Base-by-base conservation (phyloP, 2,113 vertebrate genomes). In the Carassius carassius region DNA sequence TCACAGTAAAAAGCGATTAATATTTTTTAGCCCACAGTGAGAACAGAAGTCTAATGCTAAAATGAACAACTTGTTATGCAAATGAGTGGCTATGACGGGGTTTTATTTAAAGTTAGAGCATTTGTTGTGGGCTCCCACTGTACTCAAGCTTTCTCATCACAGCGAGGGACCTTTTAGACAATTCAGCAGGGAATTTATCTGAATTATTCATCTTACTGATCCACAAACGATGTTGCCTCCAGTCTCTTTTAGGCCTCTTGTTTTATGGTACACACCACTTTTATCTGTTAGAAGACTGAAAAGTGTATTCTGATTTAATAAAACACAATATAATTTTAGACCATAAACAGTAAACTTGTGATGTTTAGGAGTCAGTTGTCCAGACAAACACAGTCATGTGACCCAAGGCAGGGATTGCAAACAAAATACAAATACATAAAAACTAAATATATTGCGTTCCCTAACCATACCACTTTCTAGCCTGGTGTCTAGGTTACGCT, bases 201-300 rank as follows among this genome's bases (percentile, higher is more conserved):
- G 93, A 94, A 94, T 94, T 92, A 94, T 94, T 94, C 92, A 94
- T 92, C 89, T 88, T 77, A 82, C 91, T 93, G 91, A 94, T 93
- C 92, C 91, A 90, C 90, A 91, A 89, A 93, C 79, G 82, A 89
- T 91, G 85, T 82, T 90, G 91, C 91, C 65, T 93, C 92, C 90
- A 92, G 92, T 93, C 90, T 93, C 32, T 91, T 91, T 88, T 90
- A 85, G 90, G 90, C 87, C 89, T 89, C 90, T 90, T 92, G 90
- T 91, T 94, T 87, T 41, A 83, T 83, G 90, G 86, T 82, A 63
- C 63, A 80, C 73, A 54, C 35, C 60, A 77, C 19, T 5, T 49
- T 70, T 35, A 73, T 84, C 76, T 78, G 32, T 25, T 81, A 41
- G 49, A 41, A 65, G 75, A 85, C 29, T 9, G 21, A 5, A 44